Base-by-base conservation (phyloP, 1,140 invertebrate genomes). In the Drosophila paulistorum region DNA sequence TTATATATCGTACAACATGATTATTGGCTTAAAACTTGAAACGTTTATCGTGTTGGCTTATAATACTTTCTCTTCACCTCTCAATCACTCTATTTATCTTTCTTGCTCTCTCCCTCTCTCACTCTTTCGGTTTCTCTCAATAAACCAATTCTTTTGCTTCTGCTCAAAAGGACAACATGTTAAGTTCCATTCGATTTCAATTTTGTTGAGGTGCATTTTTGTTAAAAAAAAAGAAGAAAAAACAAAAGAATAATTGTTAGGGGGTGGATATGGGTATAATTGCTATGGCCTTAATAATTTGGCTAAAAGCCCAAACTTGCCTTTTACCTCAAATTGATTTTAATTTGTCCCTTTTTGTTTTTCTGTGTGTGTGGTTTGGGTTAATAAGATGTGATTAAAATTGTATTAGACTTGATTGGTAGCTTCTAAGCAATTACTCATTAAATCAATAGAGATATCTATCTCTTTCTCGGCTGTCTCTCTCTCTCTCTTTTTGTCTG, bases 21-120 rank as follows among this genome's bases (percentile, higher is more conserved):
- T 41, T 61, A 69, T 77, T 77, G 74, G 60, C 62, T 66, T 62
- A 39, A 39, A 65, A 70, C 48, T 70, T 68, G 71, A 81, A 73
- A 73, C 66, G 79, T 82, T 85, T 87, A 87, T 73, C 74, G 62
- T 81, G 74, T 85, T 68, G 48, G 30, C 11, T 33, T 61, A 59
- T 70, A 33, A 70, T 45, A 61, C 57, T 35, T 55, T 26, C 33
- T 54, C 39, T 63, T 58, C 58, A 63, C 62, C 39, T 57, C 35
- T 39, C 73, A 1, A 7, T 23, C 17, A 10, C 17, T 20, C 14
- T 20, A 7, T 48, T 7, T 48, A 37, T 10, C 45, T 51, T 20
- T 4, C 45, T 11, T 3, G 11, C 45, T 1, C 17, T 48, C 14
- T 23, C 20, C 23, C 73, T 3, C 7, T 23, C 45, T 20, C 42